phyloP scores from a whole-genome alignment of 2,113 vertebrate genomes.

The Aplodontia rufa region DNA sequence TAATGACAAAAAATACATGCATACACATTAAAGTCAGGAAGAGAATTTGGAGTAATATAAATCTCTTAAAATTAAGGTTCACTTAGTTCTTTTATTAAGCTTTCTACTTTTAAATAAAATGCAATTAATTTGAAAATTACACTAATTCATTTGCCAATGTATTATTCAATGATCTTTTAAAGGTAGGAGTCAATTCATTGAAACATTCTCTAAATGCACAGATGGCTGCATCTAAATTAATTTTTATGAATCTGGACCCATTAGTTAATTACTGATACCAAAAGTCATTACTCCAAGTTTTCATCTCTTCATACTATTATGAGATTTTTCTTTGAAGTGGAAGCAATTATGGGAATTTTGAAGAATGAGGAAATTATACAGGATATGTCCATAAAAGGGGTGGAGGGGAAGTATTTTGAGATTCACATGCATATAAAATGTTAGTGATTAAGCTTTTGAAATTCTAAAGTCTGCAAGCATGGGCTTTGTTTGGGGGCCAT shows the following conservation, averaged over 20 bases:
- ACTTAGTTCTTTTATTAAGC: not conserved
- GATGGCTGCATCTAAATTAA: conserved; percentile 3
- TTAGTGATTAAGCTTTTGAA: conserved; percentile 58
- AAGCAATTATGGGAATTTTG: conserved; percentile 64
- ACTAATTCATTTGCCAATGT: conserved; percentile 29
- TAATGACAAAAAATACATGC: not conserved
- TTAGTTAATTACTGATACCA: conserved; percentile 65
- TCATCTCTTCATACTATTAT: conserved; percentile 47
- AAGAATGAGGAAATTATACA: conserved; percentile 67
- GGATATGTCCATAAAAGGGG: conserved; percentile 50
- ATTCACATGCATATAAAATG: conserved; percentile 53
- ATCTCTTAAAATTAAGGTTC: not conserved
- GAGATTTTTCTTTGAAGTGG: conserved; percentile 56
- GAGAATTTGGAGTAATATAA: conserved; percentile 50
- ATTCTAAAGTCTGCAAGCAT: conserved; percentile 21
- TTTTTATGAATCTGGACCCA: conserved; percentile 48
- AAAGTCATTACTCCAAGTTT: conserved; percentile 66
- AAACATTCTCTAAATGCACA: not conserved
- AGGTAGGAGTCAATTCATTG: not conserved
- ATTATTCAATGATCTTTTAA: conserved; percentile 26
- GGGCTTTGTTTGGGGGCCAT: conserved; percentile 2
- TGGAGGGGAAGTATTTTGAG: not conserved
- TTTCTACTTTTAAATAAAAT: conserved; percentile 56
- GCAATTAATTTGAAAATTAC: conserved; percentile 57
- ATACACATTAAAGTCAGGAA: not conserved